Base-by-base conservation (phyloP, 2,113 vertebrate species). In the Cryptotis parvus region DNA sequence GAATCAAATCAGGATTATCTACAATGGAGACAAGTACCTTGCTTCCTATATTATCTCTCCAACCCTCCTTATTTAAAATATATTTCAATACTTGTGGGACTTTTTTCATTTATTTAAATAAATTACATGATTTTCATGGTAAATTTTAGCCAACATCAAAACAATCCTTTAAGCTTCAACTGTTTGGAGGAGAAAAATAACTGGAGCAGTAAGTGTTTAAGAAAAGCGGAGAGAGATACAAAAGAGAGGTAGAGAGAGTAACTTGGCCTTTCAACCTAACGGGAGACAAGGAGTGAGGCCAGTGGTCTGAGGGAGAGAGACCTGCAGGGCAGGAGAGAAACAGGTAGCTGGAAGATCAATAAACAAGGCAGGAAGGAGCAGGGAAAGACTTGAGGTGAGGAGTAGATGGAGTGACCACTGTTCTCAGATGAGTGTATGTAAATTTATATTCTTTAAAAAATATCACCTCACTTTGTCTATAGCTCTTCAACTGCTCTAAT, bases 321-420 rank as follows among this genome's bases (percentile, higher is more conserved):
- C n/a, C 16, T 29, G 27, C 1, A 3, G 22, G 6, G 20, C 31
- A 58, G 12, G n/a, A 6, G 4, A 27, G 20, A 58, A 8, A 61
- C 4, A 4, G 0, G 1, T 2, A 1, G 18, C 6, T 24, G 4
- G 18, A 81, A 68, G 39, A 52, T 63, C 15, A 5, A 69, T 0
- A 18, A 5, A 69, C 0, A 18, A 74, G 0, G 11, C 55, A 35
- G n/a, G 31, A 12, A 49, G 27, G 3, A 33, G 33, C 14, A 18
- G 39, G 37, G 58, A 61, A 18, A 76, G 31, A 18, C 45, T 61
- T 10, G 55, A n/a, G n/a, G 43, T 26, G 27, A 55, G 14, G 3
- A 9, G 3, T 6, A 14, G 39, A 9, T 16, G 43, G 45, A 31
- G 3, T 3, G 2, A 24, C 26, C 35, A 73, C 58, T 66, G 74